Evolutionary conservation across 2,888 invertebrate species (phyloP), one percentile per base, ranked within the genome.

Genomic region (Epistrophe eligans): DNA sequence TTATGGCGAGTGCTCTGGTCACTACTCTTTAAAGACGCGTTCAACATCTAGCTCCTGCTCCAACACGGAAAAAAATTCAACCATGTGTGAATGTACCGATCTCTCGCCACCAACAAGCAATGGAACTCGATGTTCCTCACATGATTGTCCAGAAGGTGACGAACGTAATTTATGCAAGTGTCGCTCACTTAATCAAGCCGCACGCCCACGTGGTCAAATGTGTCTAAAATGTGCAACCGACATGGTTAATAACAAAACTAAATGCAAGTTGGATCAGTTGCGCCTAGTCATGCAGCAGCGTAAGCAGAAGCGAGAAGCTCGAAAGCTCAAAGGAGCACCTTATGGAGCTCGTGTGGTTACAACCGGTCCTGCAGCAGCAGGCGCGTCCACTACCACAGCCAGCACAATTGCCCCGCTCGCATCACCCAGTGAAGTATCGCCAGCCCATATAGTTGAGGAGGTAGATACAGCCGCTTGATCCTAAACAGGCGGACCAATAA

Each of bases 201-300:
- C 89, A 67, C 89, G 89, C 6, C 90, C 90, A 77, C 89, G 90
- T 7, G 91, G 91, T 64, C 90, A 90, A 80, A 91, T 91, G 88
- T 93, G 93, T 89, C 90, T 91, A 45, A 94, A 92, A 93, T 96
- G 94, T 90, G 89, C 90, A 19, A 92, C 95, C 77, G 95, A 95
- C 66, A 93, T 95, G 91, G 96, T 97, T 89, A 97, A 97, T 91
- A 95, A 95, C 89, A 96, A 96, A 90, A 96, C 97, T 9, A 96
- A 97, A 90, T 96, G 96, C 89, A 98, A 98, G 93, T 95, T 98
- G 92, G 97, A 97, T 91, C 97, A 97, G 89, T 94, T 98, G 73
- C 95, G 98, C 89, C 94, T 97, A 89, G 97, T 98, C 79, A 97
- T 98, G 97, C 97, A 97, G 90, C 97, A 98, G 92, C 95, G 97